Evolutionary conservation across 2,113 vertebrate species (phyloP).

Genomic region (Opisthocomus hoazin): DNA sequence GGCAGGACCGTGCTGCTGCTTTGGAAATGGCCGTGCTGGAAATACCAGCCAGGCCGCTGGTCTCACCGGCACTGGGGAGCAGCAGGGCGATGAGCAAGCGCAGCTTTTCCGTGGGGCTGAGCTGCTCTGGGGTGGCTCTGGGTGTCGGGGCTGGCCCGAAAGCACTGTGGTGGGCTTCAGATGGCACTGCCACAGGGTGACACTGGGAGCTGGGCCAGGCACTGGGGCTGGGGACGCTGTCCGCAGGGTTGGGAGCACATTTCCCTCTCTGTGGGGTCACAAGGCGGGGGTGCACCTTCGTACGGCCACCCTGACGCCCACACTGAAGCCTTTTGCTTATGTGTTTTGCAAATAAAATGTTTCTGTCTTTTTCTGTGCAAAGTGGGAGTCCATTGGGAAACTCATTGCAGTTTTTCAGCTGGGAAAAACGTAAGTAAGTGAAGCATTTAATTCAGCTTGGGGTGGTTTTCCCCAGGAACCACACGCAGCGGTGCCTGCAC

Average conservation of each 20-base stretch:
- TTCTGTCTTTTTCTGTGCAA: not conserved
- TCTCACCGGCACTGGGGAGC: not conserved
- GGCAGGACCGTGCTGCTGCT: not conserved
- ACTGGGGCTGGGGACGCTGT: not conserved
- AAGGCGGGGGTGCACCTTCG: accelerated
- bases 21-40: not conserved
- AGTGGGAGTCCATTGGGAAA: not conserved
- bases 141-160: accelerated
- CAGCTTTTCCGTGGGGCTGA: not conserved
- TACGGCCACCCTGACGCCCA: too few species aligned
- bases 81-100: accelerated
- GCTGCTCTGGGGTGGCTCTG: not conserved
- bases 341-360: not conserved
- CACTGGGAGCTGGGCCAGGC: not conserved
- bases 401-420: not conserved
- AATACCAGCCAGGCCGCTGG: not conserved
- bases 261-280: not conserved
- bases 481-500: not conserved
- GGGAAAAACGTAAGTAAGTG: not conserved
- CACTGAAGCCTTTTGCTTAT: not conserved
- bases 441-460: not conserved
- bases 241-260: not conserved
- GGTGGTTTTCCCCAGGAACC: not conserved
- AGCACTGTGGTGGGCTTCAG: not conserved
- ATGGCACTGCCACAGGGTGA: not conserved